Percentiles rank a stretch among this genome's conserved stretches.
These are phyloP conservation scores for Heteromyza rotundicornis DNA, from an alignment of 2,888 invertebrate genomes.

Conservation along the genomic window DNA sequence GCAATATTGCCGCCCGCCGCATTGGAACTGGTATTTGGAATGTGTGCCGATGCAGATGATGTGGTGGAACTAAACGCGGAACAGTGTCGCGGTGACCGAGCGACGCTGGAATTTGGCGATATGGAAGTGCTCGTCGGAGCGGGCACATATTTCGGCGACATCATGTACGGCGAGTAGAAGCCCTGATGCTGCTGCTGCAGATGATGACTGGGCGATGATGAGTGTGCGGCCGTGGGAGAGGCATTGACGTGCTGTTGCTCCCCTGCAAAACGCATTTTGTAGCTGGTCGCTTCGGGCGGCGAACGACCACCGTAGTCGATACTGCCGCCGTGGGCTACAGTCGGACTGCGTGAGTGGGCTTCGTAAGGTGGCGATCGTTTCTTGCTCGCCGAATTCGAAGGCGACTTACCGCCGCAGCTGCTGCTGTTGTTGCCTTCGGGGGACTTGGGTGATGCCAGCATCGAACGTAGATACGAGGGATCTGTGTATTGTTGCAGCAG, in stretches of 20 bases:
- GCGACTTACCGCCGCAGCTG: slow-evolving; percentile 38
- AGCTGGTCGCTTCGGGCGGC: slow-evolving; percentile 44
- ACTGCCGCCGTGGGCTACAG: slow-evolving; percentile 33
- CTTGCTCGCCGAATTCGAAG: slow-evolving; percentile 46
- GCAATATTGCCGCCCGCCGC: slow-evolving; percentile 15
- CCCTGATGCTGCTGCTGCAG: slow-evolving; percentile 46
- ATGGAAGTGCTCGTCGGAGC: slow-evolving; percentile 34
- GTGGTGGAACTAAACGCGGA: slow-evolving; percentile 35
- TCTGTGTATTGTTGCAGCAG: slow-evolving; percentile 49
- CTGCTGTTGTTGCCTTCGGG: slow-evolving; percentile 52
- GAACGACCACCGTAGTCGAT: slow-evolving; percentile 48
- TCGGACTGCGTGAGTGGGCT: slow-evolving; percentile 41
- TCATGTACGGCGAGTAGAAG: slow-evolving; percentile 55
- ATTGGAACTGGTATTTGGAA: slow-evolving; percentile 40
- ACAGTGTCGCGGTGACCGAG: slow-evolving; percentile 32
- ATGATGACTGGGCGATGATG: slow-evolving; percentile 34
- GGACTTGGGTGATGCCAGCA: slow-evolving; percentile 62
- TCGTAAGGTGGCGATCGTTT: slow-evolving; percentile 59
- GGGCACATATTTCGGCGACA: slow-evolving; percentile 48
- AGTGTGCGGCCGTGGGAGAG: slow-evolving; percentile 33
- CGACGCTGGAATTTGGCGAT: slow-evolving; percentile 28
- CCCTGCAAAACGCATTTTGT: slow-evolving; percentile 35
- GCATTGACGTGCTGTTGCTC: slow-evolving; percentile 28
- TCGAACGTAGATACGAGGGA: slow-evolving; percentile 49
- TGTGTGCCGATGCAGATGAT: slow-evolving; percentile 38